phyloP scores from a whole-genome alignment of 2,113 vertebrate genomes.

The Vulpes ferrilata region DNA sequence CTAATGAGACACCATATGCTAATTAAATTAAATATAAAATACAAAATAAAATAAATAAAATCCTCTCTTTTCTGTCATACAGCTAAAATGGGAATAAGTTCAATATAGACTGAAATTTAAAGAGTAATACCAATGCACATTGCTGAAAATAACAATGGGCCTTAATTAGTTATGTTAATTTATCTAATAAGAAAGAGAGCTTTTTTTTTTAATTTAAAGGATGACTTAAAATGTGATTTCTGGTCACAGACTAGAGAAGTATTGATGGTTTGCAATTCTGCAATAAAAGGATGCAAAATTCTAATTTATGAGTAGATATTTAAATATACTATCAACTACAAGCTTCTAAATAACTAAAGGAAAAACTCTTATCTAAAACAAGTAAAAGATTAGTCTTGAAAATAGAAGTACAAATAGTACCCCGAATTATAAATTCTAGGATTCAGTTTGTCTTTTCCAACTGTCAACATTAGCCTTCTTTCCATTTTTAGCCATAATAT shows the following conservation, averaged over 20 bases:
- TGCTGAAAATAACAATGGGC: neutral
- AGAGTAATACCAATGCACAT: neutral
- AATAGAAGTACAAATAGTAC: neutral
- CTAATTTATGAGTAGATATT: neutral
- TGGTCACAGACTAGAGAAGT: neutral
- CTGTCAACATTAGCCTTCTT: neutral
- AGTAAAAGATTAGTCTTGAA: slow-evolving; percentile 39
- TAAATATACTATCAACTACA: neutral
- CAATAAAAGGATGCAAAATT: neutral
- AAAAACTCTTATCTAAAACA: neutral
- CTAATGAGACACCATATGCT: no score
- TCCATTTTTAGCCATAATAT: neutral
- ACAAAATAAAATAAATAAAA: no score
- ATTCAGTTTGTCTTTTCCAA: neutral
- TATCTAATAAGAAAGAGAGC: neutral
- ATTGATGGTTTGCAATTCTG: neutral
- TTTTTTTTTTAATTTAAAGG: neutral
- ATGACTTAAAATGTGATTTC: neutral
- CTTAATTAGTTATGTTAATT: slow-evolving; percentile 3
- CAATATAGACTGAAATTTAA: neutral
- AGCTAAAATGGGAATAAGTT: neutral
- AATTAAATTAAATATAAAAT: no score
- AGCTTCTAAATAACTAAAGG: neutral
- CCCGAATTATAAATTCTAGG: neutral
- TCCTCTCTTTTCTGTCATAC: neutral